Evolutionary conservation across 2,113 vertebrate genomes (phyloP).

Genomic region (Halichoerus grypus): DNA sequence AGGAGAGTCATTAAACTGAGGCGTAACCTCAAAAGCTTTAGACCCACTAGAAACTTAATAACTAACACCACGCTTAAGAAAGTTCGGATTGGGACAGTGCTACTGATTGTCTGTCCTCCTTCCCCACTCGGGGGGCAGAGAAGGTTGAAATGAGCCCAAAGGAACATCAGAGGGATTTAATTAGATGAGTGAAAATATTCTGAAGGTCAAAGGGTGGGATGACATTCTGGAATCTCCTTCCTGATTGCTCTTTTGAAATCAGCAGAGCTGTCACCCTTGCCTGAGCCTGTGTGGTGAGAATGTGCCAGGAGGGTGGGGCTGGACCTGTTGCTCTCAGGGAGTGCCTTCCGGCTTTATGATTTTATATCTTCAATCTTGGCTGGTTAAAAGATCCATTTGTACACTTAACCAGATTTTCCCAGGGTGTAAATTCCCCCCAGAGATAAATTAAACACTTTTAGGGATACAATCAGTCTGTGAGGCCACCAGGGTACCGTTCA

Average conservation of each 20-base stretch:
- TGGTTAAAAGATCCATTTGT: conserved; percentile 79
- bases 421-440: conserved; percentile 71
- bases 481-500: conserved; percentile 77
- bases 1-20: neutral
- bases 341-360: conserved; percentile 67
- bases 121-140: neutral
- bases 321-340: conserved; percentile 39
- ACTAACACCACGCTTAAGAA: neutral
- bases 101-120: neutral
- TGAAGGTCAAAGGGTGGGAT: neutral
- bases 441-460: conserved; percentile 80
- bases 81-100: neutral
- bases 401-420: conserved; percentile 80
- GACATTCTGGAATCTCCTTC: neutral
- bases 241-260: neutral
- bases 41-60: neutral
- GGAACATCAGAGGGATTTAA: neutral
- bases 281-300: rapidly evolving
- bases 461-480: conserved; percentile 74
- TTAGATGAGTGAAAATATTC: neutral
- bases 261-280: neutral
- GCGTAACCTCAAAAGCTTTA: neutral
- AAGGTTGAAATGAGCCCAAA: neutral
- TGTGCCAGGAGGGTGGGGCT: neutral
- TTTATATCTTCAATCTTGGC: conserved; percentile 72